Conservation (phyloP, 2,888 invertebrate species). For the Yponomeuta evonymella region DNA sequence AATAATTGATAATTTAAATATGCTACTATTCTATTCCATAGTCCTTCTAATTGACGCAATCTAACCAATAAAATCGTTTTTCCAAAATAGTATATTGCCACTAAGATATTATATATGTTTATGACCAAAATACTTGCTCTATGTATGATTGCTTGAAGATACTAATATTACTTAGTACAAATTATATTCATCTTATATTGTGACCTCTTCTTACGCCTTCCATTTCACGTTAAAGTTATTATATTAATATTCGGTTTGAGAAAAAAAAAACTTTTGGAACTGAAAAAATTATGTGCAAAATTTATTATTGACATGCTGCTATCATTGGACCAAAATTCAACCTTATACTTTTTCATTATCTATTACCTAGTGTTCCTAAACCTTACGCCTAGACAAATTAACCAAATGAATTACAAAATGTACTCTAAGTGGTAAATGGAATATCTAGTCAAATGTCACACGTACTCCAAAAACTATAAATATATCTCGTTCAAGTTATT, state of each 20-base stretch:
- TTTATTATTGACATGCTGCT: constrained; percentile 38
- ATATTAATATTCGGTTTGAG: no score
- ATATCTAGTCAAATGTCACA: neutral
- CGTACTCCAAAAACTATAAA: neutral
- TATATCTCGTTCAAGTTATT: neutral
- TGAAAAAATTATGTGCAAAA: constrained; percentile 47
- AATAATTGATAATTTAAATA: neutral
- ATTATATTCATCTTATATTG: no score
- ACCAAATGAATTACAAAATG: neutral
- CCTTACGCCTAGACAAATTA: neutral
- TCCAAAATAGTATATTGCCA: no score
- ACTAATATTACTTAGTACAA: no score
- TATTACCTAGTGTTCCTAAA: constrained; percentile 19
- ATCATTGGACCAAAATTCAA: constrained; percentile 73
- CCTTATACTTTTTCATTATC: constrained; percentile 59
- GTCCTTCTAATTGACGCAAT: neutral
- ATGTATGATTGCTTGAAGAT: no score
- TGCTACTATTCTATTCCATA: no score
- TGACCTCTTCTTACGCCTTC: no score
- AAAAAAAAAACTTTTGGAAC: neutral
- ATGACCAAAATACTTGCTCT: no score
- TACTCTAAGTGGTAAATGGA: neutral
- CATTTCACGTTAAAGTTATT: no score
- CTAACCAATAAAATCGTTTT: neutral
- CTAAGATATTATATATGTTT: no score